Conservation (phyloP, 1,140 invertebrate species). For the Temnothorax longispinosus region DNA sequence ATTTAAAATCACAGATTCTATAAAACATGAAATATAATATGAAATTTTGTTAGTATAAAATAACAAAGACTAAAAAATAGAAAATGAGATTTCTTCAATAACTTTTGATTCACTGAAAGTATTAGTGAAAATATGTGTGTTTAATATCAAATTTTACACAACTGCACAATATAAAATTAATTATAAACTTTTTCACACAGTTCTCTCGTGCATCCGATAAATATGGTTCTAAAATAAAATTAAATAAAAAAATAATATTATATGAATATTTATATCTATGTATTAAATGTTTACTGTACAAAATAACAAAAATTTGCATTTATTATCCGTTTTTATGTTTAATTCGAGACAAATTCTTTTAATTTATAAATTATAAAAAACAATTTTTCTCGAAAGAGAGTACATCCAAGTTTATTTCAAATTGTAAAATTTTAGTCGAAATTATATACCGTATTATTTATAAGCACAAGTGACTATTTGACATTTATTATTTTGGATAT, state of each 20-base stretch:
- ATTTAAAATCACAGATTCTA: slow-evolving; percentile 17
- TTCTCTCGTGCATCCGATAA: neutral
- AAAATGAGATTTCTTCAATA: slow-evolving; percentile 28
- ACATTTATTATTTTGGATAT: neutral
- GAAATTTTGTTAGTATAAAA: neutral
- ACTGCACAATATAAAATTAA: slow-evolving; percentile 1
- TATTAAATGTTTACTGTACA: neutral
- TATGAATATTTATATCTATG: neutral
- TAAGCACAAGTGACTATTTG: neutral
- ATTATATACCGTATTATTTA: neutral
- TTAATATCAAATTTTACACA: slow-evolving; percentile 1
- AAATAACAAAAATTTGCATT: neutral
- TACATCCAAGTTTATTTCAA: neutral
- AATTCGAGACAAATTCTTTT: neutral
- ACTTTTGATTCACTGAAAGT: neutral
- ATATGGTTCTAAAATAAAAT: neutral
- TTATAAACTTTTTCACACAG: slow-evolving; percentile 5
- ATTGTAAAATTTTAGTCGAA: neutral
- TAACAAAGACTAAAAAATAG: neutral
- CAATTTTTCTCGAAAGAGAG: neutral
- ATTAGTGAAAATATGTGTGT: neutral
- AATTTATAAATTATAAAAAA: neutral
- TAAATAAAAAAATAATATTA: neutral
- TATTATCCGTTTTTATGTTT: neutral
- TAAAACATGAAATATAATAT: neutral